Percentiles rank a stretch among this genome's conserved stretches.
Evolutionary conservation across 2,888 invertebrate genomes (phyloP).

Genomic region (Homarus gammarus): DNA sequence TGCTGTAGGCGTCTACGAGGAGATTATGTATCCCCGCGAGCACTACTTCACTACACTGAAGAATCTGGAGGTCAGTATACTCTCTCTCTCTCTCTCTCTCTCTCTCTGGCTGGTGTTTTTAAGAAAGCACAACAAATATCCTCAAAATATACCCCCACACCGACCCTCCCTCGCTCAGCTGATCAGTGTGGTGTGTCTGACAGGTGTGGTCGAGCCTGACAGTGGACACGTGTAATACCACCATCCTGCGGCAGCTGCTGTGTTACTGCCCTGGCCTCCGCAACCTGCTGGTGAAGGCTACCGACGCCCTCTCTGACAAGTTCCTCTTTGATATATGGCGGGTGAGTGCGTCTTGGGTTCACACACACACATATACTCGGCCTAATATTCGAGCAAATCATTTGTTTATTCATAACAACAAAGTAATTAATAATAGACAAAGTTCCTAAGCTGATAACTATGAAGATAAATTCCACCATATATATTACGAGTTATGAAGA

Average conservation of each 20-base stretch:
- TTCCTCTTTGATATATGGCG: conserved; percentile 77
- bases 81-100: neutral
- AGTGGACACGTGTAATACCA: conserved; percentile 76
- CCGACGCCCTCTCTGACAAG: conserved; percentile 77
- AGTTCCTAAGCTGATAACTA: no score
- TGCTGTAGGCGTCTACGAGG: conserved; percentile 77
- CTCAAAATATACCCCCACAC: no score
- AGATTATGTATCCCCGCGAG: conserved; percentile 68
- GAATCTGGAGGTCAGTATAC: conserved; percentile 78
- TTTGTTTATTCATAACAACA: no score
- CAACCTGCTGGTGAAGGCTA: conserved; percentile 78
- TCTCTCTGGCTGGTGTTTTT: neutral
- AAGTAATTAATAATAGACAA: no score
- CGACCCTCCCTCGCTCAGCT: no score
- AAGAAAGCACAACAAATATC: no score
- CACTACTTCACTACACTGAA: conserved; percentile 76
- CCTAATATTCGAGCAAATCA: no score
- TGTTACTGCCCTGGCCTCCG: conserved; percentile 77
- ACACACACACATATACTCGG: no score
- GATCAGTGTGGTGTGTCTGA: neutral
- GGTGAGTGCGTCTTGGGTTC: conserved; percentile 76
- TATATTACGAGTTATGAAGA: no score
- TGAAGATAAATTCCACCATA: no score
- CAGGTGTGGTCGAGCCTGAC: conserved; percentile 75
- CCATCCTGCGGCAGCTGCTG: conserved; percentile 78